A percentile compares a stretch with the other conserved stretches of the same genome.
Evolutionary conservation across 2,888 invertebrate species (phyloP).

Genomic region (Brassicogethes aeneus): DNA sequence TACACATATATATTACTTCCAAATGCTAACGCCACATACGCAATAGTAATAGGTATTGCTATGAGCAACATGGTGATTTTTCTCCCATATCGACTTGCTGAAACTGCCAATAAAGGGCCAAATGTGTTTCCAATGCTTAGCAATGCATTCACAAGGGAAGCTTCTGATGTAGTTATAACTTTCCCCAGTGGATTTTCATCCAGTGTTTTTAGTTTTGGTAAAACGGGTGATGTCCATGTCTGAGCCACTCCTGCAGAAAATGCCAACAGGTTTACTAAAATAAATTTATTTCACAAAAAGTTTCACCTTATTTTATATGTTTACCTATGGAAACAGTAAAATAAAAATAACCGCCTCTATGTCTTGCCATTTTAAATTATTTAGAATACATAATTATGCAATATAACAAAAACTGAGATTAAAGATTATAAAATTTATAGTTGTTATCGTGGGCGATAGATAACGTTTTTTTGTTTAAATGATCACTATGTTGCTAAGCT

Average conservation of each 20-base stretch:
- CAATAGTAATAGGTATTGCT: conserved; percentile 54
- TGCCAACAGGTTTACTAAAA: conserved; percentile 11
- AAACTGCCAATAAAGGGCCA: conserved; percentile 13
- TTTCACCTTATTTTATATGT: no score
- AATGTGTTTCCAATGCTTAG: conserved; percentile 14
- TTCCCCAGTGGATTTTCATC: conserved; percentile 7
- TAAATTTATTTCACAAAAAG: conserved; percentile 4
- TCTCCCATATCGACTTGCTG: conserved; percentile 41
- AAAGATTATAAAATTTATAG: no score
- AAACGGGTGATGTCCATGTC: conserved; percentile 13
- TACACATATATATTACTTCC: conserved; percentile 13
- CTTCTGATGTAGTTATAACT: conserved; percentile 11
- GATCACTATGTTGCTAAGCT: no score
- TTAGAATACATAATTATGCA: no score
- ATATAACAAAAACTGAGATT: no score
- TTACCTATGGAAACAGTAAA: no score
- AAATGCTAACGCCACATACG: conserved; percentile 15
- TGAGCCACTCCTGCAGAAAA: conserved; percentile 11
- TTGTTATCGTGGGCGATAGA: no score
- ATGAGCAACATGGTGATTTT: conserved; percentile 56
- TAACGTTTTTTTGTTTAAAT: no score
- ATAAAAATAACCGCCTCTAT: no score
- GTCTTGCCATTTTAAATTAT: no score
- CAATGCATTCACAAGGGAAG: conserved; percentile 17
- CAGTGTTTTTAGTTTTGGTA: conserved; percentile 8